Base-by-base conservation (phyloP, 2,888 invertebrate genomes). In the Sphaerophoria taeniata region DNA sequence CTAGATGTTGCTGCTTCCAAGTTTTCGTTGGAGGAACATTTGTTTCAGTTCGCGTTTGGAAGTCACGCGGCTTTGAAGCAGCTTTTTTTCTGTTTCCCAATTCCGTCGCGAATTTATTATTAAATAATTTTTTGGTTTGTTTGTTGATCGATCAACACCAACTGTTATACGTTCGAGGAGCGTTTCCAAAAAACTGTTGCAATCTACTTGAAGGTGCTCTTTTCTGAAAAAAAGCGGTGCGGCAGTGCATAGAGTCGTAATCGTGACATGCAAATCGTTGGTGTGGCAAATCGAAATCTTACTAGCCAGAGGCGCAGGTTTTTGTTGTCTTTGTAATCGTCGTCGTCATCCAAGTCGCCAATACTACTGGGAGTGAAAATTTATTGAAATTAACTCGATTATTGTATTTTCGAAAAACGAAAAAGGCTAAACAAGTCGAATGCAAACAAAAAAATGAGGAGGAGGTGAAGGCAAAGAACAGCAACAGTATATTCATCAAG, bases 11-110 rank as follows among this genome's bases (percentile, higher is more conserved):
- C 76, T 73, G 65, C 81, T 73, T 85, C 47, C 47, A 73, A 79
- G 75, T 87, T 87, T 83, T 83, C 61, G 36, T 73, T 36, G 79
- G 65, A 74, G 71, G 60, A 75, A 60, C 60, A 69, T 87, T 80
- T 71, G 74, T 74, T 77, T 87, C 87, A 88, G 88, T 88, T 87
- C 81, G 80, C 87, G 83, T 87, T 88, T 88, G 87, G 87, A 87
- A 88, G 88, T 86, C 87, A 88, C 81, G 77, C 83, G 87, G 87
- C 87, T 85, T 87, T 87, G 87, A 87, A 75, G 74, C 72, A 72
- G 39, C 24, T 60, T 53, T 60, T 43, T 53, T 79, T 80, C 75
- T 60, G 12, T 67, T 55, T 12, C 9, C 43, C 43, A 53, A 72
- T 70, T 85, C 24, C 78, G 82, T 72, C 75, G 78, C 58, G 73